Conservation (phyloP, 2,113 vertebrate genomes). For the Etia nguti region DNA sequence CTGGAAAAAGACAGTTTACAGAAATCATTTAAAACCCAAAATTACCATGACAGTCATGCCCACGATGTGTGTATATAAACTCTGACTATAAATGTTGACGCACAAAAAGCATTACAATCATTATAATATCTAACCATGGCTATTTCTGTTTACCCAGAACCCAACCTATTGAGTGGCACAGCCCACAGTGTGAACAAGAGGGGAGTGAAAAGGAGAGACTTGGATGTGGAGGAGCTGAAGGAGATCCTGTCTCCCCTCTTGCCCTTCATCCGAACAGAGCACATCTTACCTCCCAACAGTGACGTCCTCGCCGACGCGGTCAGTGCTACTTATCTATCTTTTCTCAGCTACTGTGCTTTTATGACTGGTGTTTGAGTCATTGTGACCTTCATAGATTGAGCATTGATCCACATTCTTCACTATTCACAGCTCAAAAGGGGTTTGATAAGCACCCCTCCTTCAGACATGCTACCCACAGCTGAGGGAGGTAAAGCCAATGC, state of each 20-base stretch:
- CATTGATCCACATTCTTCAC: conserved; percentile 17
- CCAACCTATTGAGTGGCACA: conserved; percentile 94
- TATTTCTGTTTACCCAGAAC: conserved; percentile 74
- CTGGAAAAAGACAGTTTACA: neutral
- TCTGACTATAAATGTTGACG: neutral
- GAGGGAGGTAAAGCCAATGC: conserved; percentile 95
- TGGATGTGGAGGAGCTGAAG: conserved; percentile 93
- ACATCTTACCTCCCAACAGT: conserved; percentile 91
- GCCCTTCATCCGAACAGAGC: conserved; percentile 90
- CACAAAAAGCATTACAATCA: neutral
- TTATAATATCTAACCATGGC: neutral
- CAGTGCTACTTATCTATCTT: conserved; percentile 33
- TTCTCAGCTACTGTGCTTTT: neutral
- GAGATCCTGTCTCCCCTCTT: conserved; percentile 92
- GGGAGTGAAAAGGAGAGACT: conserved; percentile 92
- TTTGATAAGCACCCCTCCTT: conserved; percentile 96
- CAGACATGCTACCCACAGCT: conserved; percentile 93
- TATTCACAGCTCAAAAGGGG: conserved; percentile 91
- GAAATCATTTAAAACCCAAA: neutral
- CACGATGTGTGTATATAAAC: neutral
- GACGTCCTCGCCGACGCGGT: conserved; percentile 92
- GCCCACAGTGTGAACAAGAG: conserved; percentile 98
- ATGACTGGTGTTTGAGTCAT: neutral
- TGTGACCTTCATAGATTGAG: neutral
- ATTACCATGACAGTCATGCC: neutral